Evolutionary conservation across 2,888 invertebrate species (phyloP).

Genomic region (Tiphia femorata): DNA sequence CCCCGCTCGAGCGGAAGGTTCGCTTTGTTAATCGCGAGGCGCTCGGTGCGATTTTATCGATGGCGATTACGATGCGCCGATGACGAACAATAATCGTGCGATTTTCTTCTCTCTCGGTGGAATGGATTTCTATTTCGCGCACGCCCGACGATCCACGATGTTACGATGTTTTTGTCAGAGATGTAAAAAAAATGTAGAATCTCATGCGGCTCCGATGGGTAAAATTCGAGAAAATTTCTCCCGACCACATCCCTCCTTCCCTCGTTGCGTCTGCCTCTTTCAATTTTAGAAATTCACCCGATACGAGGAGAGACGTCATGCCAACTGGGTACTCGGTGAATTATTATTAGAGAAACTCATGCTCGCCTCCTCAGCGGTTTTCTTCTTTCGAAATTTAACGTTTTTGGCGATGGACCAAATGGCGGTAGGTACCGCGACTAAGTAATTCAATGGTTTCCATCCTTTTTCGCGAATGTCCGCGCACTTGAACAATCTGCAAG

Average conservation of each 20-base stretch:
- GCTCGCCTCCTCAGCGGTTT: conserved; percentile 1
- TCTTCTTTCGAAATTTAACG: conserved; percentile 1
- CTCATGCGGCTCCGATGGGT: neutral
- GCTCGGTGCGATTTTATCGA: too few relatives aligned
- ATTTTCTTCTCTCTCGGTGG: neutral
- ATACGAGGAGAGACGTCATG: neutral
- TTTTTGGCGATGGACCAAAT: conserved; percentile 13
- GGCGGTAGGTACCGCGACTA: neutral
- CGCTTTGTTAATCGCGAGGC: too few relatives aligned
- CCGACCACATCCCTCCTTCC: conserved; percentile 10
- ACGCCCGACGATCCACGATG: neutral
- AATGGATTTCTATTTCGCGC: neutral
- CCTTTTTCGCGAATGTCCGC: neutral
- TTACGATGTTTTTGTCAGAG: neutral
- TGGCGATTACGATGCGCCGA: too few relatives aligned
- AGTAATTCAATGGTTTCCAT: neutral
- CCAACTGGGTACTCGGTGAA: neutral
- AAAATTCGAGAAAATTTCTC: conserved; percentile 4
- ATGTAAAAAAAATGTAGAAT: neutral
- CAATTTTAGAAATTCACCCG: conserved; percentile 14
- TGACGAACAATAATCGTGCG: too few relatives aligned
- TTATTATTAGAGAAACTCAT: neutral
- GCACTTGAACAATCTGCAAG: too few relatives aligned
- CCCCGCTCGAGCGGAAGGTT: too few relatives aligned
- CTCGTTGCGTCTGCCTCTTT: neutral